Conservation (phyloP, 2,797 vertebrate genomes). For the Bradypus variegatus region DNA sequence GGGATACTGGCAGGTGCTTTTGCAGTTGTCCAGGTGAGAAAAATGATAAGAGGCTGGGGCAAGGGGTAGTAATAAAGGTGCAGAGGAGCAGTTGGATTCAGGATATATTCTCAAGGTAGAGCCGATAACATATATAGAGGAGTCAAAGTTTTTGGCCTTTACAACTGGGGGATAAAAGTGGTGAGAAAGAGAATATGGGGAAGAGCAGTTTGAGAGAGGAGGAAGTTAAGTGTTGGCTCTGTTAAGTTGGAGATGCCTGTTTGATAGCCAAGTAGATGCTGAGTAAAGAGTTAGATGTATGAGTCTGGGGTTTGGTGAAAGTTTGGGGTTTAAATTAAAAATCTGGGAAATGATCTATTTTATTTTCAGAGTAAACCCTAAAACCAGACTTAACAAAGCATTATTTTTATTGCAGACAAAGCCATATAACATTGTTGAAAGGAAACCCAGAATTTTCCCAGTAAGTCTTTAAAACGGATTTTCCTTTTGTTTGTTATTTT, state of each 20-base stretch:
- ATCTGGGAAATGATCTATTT: neutral
- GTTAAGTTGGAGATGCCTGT: constrained; percentile 6
- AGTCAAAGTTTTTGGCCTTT: constrained; percentile 1
- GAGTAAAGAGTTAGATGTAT: constrained; percentile 13
- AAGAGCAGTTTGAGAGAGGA: neutral
- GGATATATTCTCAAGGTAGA: neutral
- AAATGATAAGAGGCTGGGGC: neutral
- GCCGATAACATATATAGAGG: neutral
- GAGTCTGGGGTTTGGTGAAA: constrained; percentile 10
- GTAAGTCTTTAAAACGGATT: constrained; percentile 76
- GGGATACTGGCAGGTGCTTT: neutral
- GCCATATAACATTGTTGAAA: constrained; percentile 78
- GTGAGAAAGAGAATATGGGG: neutral
- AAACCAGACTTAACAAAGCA: constrained; percentile 45
- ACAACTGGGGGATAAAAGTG: neutral
- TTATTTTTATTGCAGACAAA: constrained; percentile 73
- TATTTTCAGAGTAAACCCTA: constrained; percentile 46
- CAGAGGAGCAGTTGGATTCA: neutral
- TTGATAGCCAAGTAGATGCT: constrained; percentile 24
- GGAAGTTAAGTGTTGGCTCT: neutral
- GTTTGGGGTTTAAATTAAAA: constrained; percentile 28
- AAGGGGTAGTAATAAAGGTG: neutral
- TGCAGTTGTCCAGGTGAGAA: neutral
- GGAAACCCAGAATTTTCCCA: constrained; percentile 81
- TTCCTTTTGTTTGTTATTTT: constrained; percentile 21